Conservation (phyloP, 92 coral and sea anemone genomes). For the Epizoanthus scotinus region DNA sequence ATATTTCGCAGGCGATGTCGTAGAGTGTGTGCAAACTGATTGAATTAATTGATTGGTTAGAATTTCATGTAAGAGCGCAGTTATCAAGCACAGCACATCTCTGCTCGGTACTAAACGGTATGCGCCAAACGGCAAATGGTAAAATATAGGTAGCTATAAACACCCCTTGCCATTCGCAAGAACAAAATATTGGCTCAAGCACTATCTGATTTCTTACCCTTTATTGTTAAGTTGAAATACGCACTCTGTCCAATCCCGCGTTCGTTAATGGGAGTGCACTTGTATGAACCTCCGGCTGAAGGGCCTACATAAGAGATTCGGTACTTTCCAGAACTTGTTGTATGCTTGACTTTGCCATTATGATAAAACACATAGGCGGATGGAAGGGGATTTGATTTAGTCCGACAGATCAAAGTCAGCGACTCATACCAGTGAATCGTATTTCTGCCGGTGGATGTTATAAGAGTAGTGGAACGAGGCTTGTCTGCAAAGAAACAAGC, state of each 20-base stretch:
- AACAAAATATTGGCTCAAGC: not conserved
- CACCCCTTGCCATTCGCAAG: no score
- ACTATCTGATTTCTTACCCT: slow-evolving; percentile 48
- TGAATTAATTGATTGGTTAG: no score
- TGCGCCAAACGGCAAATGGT: no score
- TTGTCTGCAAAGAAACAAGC: slow-evolving; percentile 45
- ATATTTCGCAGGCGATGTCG: no score
- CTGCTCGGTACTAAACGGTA: no score
- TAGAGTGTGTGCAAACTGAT: no score
- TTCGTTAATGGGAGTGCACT: slow-evolving; percentile 77
- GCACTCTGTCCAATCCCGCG: slow-evolving; percentile 69
- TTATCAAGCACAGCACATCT: no score
- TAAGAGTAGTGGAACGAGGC: slow-evolving; percentile 63
- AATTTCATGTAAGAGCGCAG: no score
- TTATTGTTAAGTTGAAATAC: slow-evolving; percentile 42
- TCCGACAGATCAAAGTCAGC: slow-evolving; percentile 54
- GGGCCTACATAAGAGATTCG: slow-evolving; percentile 61
- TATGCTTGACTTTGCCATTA: slow-evolving; percentile 44
- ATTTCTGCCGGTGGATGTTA: slow-evolving; percentile 43
- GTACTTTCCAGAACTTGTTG: slow-evolving; percentile 47
- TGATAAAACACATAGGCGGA: slow-evolving; percentile 53
- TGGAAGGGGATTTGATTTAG: slow-evolving; percentile 65
- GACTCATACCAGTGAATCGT: slow-evolving; percentile 51
- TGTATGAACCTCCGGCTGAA: slow-evolving; percentile 75
- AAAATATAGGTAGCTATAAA: no score